Percentiles rank a stretch among this genome's conserved stretches.
Evolutionary conservation across 2,888 invertebrate genomes (phyloP).

Genomic region (Belgica antarctica): DNA sequence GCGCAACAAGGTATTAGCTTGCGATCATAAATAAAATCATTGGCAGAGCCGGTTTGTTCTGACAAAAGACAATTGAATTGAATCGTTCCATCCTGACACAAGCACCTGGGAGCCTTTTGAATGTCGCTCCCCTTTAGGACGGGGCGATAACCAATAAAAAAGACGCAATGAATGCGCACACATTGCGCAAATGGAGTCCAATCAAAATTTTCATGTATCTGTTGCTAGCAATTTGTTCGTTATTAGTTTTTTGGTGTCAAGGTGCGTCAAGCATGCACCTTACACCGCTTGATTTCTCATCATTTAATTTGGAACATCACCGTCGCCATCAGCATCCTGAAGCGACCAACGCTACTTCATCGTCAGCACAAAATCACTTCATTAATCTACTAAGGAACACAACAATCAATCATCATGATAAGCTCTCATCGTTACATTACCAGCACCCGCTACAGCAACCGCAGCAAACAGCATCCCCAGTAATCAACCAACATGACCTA

Average conservation of each 20-base stretch:
- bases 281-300: slow-evolving; percentile 44
- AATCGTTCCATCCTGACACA: too few relatives aligned
- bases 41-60: not conserved
- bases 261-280: slow-evolving; percentile 49
- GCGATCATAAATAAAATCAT: not conserved
- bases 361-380: slow-evolving; percentile 23
- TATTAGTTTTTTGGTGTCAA: slow-evolving; percentile 53
- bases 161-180: slow-evolving; percentile 57
- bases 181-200: slow-evolving; percentile 58
- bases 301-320: slow-evolving; percentile 23
- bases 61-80: not conserved
- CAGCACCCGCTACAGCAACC: slow-evolving; percentile 45
- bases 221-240: slow-evolving; percentile 53
- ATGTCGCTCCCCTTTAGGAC: slow-evolving; percentile 41
- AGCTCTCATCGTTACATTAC: slow-evolving; percentile 44
- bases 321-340: not conserved
- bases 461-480: not conserved
- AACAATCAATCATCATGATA: slow-evolving; percentile 31
- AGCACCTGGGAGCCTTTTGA: slow-evolving; percentile 32
- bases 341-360: not conserved
- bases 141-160: slow-evolving; percentile 42
- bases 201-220: slow-evolving; percentile 56
- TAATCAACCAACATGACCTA: slow-evolving; percentile 31
- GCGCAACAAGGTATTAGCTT: not conserved
- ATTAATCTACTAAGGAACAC: slow-evolving; percentile 29